Evolutionary conservation across 1,140 invertebrate genomes (phyloP).

Genomic region (Zaprionus ornatus): DNA sequence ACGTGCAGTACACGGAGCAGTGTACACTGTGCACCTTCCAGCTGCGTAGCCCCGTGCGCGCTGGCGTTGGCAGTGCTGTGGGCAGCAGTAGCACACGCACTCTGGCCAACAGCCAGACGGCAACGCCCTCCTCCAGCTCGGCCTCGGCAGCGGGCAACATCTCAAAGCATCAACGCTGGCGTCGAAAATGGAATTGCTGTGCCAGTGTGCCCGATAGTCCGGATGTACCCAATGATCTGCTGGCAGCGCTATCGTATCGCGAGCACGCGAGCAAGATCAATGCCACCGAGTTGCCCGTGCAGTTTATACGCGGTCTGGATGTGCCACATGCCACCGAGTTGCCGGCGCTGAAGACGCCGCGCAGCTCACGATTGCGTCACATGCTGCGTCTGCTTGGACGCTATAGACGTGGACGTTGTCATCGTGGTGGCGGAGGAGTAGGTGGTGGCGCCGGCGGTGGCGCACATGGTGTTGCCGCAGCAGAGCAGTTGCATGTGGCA

Average conservation of each 20-base stretch:
- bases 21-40: conserved; percentile 82
- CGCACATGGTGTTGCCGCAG: conserved; percentile 21
- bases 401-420: conserved; percentile 67
- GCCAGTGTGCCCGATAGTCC: conserved; percentile 85
- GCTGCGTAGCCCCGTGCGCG: conserved; percentile 51
- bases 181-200: conserved; percentile 86
- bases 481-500: conserved; percentile 47
- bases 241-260: conserved; percentile 63
- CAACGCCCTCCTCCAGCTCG: conserved; percentile 45
- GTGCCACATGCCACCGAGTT: conserved; percentile 19
- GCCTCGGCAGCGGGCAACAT: conserved; percentile 64
- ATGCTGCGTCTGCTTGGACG: conserved; percentile 79
- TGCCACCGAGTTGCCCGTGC: conserved; percentile 70
- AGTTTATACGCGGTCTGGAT: conserved; percentile 67
- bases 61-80: conserved; percentile 42
- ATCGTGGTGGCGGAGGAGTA: not conserved
- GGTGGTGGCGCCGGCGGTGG: not conserved
- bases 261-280: conserved; percentile 62
- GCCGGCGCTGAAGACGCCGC: conserved; percentile 55
- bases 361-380: conserved; percentile 68
- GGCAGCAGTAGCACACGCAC: conserved; percentile 64
- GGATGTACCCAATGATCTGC: conserved; percentile 83
- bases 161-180: conserved; percentile 83
- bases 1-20: conserved; percentile 79
- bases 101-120: conserved; percentile 59